phyloP scores from a whole-genome alignment of 2,797 vertebrate species.

The Microtus californicus region DNA sequence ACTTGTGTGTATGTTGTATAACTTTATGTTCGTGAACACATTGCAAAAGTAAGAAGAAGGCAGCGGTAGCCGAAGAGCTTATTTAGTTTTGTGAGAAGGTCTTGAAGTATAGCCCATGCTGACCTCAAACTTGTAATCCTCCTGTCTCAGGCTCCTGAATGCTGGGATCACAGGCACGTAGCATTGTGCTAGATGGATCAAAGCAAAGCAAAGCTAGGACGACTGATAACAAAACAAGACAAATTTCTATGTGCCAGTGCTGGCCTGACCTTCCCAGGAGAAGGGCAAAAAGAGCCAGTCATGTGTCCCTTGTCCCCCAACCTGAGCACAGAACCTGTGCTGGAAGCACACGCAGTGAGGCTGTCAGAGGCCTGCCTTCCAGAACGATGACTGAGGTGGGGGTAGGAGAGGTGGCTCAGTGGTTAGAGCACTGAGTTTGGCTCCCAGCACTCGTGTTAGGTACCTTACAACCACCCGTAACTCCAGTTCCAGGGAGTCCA shows the following conservation, averaged over 20 bases:
- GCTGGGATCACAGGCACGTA: neutral
- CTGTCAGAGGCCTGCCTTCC: neutral
- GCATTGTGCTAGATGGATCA: neutral
- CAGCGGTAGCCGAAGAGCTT: neutral
- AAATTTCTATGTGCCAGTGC: neutral
- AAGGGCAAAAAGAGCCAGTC: neutral
- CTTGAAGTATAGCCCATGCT: neutral
- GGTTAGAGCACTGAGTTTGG: neutral
- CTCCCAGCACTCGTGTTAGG: neutral
- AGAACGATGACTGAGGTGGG: neutral
- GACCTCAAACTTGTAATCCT: neutral
- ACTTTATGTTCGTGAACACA: neutral
- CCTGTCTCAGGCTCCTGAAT: neutral
- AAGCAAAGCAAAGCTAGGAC: conserved; percentile 9
- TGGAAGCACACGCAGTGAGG: neutral
- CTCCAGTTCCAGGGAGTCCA: neutral
- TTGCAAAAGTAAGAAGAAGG: neutral
- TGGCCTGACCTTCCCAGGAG: neutral
- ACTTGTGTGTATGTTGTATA: neutral
- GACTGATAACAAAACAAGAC: neutral
- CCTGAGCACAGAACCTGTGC: neutral
- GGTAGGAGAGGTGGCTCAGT: neutral
- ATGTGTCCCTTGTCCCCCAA: no score
- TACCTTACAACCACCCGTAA: neutral
- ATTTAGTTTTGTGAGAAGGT: neutral